A percentile compares a stretch with the other conserved stretches of the same genome.
Conservation (phyloP, 2,888 invertebrate species). For the Malthinus seriepunctatus region DNA sequence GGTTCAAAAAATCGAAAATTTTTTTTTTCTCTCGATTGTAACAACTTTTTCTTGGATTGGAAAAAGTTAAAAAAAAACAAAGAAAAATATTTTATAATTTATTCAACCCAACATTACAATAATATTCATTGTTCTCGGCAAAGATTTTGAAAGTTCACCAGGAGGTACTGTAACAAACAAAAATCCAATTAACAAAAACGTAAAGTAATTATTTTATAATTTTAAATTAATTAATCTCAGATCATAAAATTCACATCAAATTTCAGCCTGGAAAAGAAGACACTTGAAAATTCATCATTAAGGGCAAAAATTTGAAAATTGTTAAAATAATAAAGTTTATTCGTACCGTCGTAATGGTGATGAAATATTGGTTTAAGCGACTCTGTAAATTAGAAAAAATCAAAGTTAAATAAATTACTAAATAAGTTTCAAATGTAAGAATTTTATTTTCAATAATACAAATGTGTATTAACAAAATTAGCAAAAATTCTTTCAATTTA, state of each 20-base stretch:
- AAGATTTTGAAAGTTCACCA: too few relatives aligned
- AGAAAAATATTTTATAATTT: too few relatives aligned
- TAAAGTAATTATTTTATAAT: too few relatives aligned
- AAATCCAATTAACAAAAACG: too few relatives aligned
- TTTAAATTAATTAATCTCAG: not conserved
- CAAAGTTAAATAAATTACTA: not conserved
- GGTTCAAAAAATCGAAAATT: too few relatives aligned
- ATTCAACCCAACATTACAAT: too few relatives aligned
- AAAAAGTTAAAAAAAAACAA: too few relatives aligned
- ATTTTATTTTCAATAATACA: not conserved
- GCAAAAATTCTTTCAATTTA: not conserved
- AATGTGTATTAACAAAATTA: not conserved
- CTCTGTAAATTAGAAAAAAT: not conserved
- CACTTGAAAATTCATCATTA: not conserved
- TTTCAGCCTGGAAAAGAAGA: constrained; percentile 1
- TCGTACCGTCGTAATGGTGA: not conserved
- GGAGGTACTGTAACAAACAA: too few relatives aligned
- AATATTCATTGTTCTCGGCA: too few relatives aligned
- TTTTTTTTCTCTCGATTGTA: too few relatives aligned
- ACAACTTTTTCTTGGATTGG: too few relatives aligned
- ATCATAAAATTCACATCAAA: not conserved
- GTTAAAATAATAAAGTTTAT: not conserved
- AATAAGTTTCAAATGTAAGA: not conserved
- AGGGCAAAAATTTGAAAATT: not conserved
- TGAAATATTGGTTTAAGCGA: not conserved